Evolutionary conservation across 1,140 invertebrate species (phyloP), one percentile per base, ranked within the genome.

Genomic region (Scaptomyza graminum): DNA sequence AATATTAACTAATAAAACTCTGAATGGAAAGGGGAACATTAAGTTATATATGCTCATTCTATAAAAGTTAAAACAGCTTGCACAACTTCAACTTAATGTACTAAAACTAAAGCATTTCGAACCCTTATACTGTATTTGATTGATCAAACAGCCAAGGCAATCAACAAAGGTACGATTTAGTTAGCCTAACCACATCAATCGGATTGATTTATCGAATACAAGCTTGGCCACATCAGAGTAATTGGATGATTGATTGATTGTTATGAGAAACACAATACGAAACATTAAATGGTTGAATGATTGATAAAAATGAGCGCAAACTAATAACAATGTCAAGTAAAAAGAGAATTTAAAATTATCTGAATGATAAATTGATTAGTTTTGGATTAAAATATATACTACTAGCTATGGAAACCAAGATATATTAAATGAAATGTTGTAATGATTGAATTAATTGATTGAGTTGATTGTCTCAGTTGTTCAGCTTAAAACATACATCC

Each of bases 401-500:
- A n/a, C n/a, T n/a, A 55, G 28, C 54, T n/a, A 41, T 41, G 8
- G 12, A 41, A 41, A 12, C n/a, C 11, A 7, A 31, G n/a, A 46
- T 15, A 46, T 12, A n/a, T 15, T 16, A 41, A 18, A 47, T n/a
- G 49, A 8, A 16, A 28, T 60, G 44, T 44, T 75, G n/a, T n/a
- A n/a, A n/a, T 74, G 39, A 55, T 68, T 72, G 41, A 66, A 55
- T 76, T 62, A 22, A 22, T 34, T 31, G 28, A 74, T 57, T 46
- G 52, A 63, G 61, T 69, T 68, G 34, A 68, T 73, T 67, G 54
- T 81, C 76, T 76, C 54, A 52, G 28, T 46, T 59, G 9, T 13
- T 51, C 69, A 74, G 76, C 79, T 80, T 74, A 74, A 83, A 67
- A 54, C 65, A 52, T 8, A 54, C 31, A 47, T 31, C 25, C 41